Conservation (phyloP, 2,888 invertebrate species). For the Hydroisotoma schaefferi region DNA sequence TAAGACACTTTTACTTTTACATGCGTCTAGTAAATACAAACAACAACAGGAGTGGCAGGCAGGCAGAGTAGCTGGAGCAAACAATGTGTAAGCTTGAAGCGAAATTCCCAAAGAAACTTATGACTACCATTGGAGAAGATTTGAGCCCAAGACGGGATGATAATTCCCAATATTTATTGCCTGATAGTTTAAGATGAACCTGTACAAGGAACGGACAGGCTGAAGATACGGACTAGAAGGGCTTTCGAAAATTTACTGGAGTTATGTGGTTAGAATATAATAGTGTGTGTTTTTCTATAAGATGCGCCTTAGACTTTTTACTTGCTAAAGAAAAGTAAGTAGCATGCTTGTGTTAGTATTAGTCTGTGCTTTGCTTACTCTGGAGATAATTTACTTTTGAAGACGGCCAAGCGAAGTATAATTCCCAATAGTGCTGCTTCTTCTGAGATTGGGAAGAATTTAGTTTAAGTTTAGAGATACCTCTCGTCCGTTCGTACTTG, state of each 20-base stretch:
- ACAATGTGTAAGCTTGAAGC: too few relatives aligned
- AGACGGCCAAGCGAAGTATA: slow-evolving; percentile 5
- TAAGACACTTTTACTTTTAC: too few relatives aligned
- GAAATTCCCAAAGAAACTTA: not conserved
- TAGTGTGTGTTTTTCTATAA: slow-evolving; percentile 7
- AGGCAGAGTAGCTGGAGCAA: too few relatives aligned
- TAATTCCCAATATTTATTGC: slow-evolving; percentile 19
- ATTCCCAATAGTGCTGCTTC: slow-evolving; percentile 42
- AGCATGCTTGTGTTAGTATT: too few relatives aligned
- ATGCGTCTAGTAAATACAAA: too few relatives aligned
- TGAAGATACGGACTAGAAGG: slow-evolving; percentile 15
- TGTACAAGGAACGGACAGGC: not conserved
- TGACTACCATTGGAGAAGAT: slow-evolving; percentile 2
- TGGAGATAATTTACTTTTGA: slow-evolving; percentile 13
- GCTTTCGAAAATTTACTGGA: slow-evolving; percentile 17
- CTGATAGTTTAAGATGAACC: slow-evolving; percentile 12
- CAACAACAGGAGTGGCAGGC: too few relatives aligned
- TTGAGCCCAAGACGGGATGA: slow-evolving; percentile 10
- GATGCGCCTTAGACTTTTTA: too few relatives aligned
- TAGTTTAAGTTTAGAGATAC: too few relatives aligned
- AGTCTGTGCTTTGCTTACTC: too few relatives aligned
- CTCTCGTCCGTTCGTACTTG: too few relatives aligned
- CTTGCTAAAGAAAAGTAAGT: too few relatives aligned
- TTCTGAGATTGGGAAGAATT: too few relatives aligned
- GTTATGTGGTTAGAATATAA: slow-evolving; percentile 15